These are phyloP conservation scores for Phenacoccus solenopsis DNA, from an alignment of 1,140 invertebrate genomes.

Conservation along the genomic window DNA sequence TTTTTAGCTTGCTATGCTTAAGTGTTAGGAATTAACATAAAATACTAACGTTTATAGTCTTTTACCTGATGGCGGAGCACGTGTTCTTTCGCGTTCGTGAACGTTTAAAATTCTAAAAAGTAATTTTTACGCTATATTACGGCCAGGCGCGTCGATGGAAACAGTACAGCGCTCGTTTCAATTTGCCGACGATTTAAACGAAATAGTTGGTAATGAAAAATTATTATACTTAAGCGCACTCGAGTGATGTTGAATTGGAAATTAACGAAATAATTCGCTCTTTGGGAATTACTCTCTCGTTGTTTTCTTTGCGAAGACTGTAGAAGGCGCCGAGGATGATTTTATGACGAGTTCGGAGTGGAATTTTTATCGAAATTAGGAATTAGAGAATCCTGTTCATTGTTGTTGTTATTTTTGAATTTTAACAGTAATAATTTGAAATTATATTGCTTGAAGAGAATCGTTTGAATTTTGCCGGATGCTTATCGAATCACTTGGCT, in stretches of 20 bases:
- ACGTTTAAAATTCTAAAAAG: background rate
- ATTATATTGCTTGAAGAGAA: too few species aligned
- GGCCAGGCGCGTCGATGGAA: background rate
- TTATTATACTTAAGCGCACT: background rate
- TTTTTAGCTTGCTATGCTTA: background rate
- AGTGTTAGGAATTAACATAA: conserved; percentile 2
- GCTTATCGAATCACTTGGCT: too few species aligned
- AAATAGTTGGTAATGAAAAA: background rate
- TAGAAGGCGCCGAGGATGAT: too few species aligned
- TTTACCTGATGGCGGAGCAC: background rate
- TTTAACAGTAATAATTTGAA: too few species aligned
- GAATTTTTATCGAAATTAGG: too few species aligned
- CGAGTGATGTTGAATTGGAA: background rate
- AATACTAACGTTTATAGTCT: background rate
- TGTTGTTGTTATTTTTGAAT: too few species aligned
- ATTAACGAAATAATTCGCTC: background rate
- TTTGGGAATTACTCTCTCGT: background rate
- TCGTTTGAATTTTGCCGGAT: too few species aligned
- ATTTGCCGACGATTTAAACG: background rate
- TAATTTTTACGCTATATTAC: background rate
- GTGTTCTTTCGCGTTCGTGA: background rate
- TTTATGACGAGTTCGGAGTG: too few species aligned
- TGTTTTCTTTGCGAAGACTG: background rate
- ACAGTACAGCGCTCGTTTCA: background rate
- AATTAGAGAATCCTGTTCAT: too few species aligned